Percentiles rank a stretch among this genome's conserved stretches.
Evolutionary conservation across 2,797 vertebrate species (phyloP).

Genomic region (Macropus fuliginosus): DNA sequence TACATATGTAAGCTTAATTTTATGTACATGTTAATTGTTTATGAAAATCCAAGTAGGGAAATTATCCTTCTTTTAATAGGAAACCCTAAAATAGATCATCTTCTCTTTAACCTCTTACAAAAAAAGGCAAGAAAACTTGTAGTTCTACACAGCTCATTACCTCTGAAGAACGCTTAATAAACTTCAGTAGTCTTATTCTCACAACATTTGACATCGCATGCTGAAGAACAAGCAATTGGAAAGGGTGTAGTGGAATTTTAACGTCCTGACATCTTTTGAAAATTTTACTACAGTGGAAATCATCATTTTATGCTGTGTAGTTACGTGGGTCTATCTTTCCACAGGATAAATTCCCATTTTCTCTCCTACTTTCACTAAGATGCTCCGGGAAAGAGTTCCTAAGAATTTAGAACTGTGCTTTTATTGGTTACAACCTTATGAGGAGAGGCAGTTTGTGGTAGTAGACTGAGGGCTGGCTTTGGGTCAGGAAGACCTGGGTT

Average conservation of each 20-base stretch:
- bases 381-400: conserved; percentile 22
- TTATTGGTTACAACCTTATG: conserved; percentile 28
- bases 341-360: background rate
- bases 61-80: conserved; percentile 1
- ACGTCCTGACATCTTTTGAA: conserved; percentile 36
- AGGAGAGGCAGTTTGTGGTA: background rate
- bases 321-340: background rate
- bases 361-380: background rate
- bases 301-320: background rate
- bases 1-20: conserved; percentile 37
- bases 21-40: conserved; percentile 9
- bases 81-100: background rate
- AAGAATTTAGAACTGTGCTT: background rate
- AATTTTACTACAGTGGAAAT: background rate
- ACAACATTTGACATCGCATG: fast-evolving
- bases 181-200: background rate
- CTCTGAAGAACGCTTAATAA: background rate
- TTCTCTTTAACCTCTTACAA: background rate
- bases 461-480: background rate
- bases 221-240: background rate
- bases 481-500: background rate
- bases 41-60: conserved; percentile 35
- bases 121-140: background rate
- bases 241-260: conserved; percentile 9
- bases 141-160: background rate